Conservation (phyloP, 2,888 invertebrate genomes). For the Plebejus argus region DNA sequence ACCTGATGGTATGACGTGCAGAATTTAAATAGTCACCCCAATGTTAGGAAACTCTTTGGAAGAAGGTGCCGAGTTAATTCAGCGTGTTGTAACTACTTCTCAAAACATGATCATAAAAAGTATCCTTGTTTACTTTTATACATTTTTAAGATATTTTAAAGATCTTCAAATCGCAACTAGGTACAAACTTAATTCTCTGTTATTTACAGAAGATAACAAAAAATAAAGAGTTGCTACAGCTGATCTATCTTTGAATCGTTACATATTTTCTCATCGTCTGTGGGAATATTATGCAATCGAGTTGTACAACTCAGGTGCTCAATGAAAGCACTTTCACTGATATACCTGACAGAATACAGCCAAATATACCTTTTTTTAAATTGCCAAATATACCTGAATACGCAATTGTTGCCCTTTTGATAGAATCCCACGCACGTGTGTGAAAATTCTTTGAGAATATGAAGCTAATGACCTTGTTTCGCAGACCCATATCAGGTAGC, state of each 20-base stretch:
- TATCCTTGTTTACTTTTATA: too few relatives aligned
- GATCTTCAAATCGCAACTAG: too few relatives aligned
- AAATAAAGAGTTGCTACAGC: background rate
- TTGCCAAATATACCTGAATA: conserved; percentile 49
- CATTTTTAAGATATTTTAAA: too few relatives aligned
- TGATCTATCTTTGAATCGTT: conserved; percentile 2
- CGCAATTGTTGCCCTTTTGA: conserved; percentile 53
- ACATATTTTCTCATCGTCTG: conserved; percentile 13
- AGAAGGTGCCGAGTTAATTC: too few relatives aligned
- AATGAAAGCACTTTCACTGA: conserved; percentile 38
- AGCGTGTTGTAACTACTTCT: too few relatives aligned
- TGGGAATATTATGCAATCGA: background rate
- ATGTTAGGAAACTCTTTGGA: too few relatives aligned
- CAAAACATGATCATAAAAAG: too few relatives aligned
- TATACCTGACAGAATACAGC: conserved; percentile 49
- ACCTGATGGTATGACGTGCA: too few relatives aligned
- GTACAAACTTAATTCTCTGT: background rate
- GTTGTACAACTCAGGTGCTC: conserved; percentile 19
- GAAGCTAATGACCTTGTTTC: conserved; percentile 62
- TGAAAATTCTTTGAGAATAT: conserved; percentile 49
- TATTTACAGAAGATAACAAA: background rate
- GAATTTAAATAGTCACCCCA: too few relatives aligned
- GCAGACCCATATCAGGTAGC: conserved; percentile 65
- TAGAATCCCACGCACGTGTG: conserved; percentile 73
- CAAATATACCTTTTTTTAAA: conserved; percentile 49